phyloP scores from a whole-genome alignment of 2,797 vertebrate species.

The Gouania willdenowi region DNA sequence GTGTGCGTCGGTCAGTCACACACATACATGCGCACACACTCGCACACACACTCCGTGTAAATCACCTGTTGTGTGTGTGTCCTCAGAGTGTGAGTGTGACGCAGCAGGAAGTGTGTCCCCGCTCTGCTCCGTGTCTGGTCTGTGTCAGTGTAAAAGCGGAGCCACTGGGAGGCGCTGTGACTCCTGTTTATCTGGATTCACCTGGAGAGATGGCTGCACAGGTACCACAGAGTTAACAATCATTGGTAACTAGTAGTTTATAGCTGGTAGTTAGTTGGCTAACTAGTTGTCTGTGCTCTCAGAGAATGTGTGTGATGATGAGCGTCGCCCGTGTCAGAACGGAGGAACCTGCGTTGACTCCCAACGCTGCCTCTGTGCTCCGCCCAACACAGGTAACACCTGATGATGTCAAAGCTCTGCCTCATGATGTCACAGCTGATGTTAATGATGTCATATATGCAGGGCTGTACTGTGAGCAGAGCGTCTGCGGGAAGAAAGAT shows the following conservation, averaged over 20 bases:
- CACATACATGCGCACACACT: too few relatives aligned
- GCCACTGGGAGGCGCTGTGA: constrained; percentile 87
- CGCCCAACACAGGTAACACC: constrained; percentile 40
- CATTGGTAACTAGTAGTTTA: too few relatives aligned
- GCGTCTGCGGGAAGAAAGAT: constrained; percentile 32
- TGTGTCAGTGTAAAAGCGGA: constrained; percentile 89
- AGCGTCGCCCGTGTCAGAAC: constrained; percentile 46
- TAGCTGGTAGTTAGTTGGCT: too few relatives aligned
- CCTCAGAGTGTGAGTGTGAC: constrained; percentile 85
- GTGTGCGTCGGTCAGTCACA: too few relatives aligned
- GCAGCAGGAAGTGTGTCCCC: constrained; percentile 80
- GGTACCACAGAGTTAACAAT: constrained; percentile 35
- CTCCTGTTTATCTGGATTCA: constrained; percentile 86
- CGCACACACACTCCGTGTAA: too few relatives aligned
- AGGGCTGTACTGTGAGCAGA: constrained; percentile 54
- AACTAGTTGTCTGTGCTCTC: not conserved
- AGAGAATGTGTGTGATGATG: constrained; percentile 50
- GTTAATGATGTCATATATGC: constrained; percentile 14
- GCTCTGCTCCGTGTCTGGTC: constrained; percentile 86
- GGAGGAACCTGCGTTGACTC: constrained; percentile 57
- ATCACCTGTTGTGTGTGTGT: not conserved
- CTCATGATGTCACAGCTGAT: not conserved
- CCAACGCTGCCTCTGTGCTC: constrained; percentile 38
- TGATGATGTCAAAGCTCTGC: not conserved
- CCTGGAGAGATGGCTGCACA: constrained; percentile 73